Conservation (phyloP, 2,888 invertebrate species). For the Heliothis peltigera region DNA sequence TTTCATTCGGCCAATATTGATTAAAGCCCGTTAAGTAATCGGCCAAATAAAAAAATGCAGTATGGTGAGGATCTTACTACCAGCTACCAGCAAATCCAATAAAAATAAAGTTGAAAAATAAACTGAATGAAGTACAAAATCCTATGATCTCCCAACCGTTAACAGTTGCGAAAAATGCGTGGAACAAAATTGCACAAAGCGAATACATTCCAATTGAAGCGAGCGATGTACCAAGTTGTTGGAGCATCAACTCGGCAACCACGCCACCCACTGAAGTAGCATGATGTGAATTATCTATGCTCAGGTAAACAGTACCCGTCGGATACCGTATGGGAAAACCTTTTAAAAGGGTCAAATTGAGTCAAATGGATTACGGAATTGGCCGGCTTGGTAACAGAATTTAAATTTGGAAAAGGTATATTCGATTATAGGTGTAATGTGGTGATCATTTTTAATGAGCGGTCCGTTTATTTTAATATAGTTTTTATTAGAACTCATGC, state of each 20-base stretch:
- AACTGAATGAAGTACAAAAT: background rate
- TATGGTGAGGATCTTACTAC: too few relatives aligned
- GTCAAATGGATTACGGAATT: conserved; percentile 14
- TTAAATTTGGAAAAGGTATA: background rate
- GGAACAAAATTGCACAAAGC: conserved; percentile 13
- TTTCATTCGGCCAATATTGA: too few relatives aligned
- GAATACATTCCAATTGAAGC: conserved; percentile 37
- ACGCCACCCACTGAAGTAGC: conserved; percentile 56
- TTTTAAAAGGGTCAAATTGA: conserved; percentile 24
- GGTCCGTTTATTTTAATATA: background rate
- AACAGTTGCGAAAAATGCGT: conserved; percentile 13
- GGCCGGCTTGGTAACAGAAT: background rate
- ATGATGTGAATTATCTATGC: conserved; percentile 70
- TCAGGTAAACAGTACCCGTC: conserved; percentile 52
- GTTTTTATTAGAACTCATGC: background rate
- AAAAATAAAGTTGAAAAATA: background rate
- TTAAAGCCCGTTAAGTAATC: too few relatives aligned
- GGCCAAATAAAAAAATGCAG: too few relatives aligned
- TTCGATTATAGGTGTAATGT: conserved; percentile 2
- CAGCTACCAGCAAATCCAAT: background rate
- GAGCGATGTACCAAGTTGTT: conserved; percentile 28
- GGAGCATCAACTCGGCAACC: conserved; percentile 19
- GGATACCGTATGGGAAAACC: conserved; percentile 9
- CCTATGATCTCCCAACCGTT: conserved; percentile 17
- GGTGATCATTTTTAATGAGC: background rate